Evolutionary conservation across 1,140 invertebrate species (phyloP).

Genomic region (Scylla paramamosain): DNA sequence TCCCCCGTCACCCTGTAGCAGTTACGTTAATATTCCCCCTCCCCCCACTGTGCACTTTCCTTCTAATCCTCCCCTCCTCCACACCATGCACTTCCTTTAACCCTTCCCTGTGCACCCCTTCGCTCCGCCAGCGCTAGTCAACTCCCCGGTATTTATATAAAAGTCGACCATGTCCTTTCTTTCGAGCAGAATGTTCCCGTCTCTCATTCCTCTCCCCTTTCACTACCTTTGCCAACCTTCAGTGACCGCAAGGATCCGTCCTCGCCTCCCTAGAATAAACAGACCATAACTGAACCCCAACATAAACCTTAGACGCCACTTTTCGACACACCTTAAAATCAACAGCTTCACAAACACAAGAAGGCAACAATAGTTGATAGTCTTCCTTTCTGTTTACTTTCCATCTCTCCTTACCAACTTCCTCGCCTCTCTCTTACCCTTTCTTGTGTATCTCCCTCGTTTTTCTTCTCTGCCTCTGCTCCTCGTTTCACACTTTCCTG

Average conservation of each 20-base stretch:
- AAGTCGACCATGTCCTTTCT: background rate
- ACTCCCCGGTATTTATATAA: background rate
- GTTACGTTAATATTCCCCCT: background rate
- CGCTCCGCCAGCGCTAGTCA: background rate
- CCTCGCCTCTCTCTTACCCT: background rate
- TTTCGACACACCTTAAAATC: too few species aligned
- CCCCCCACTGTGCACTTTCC: background rate
- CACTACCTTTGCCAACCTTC: background rate
- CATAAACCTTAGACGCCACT: too few species aligned
- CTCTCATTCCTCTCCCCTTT: background rate
- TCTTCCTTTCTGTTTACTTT: background rate
- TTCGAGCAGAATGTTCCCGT: background rate
- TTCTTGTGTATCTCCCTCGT: background rate
- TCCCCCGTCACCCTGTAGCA: background rate
- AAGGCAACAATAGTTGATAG: too few species aligned
- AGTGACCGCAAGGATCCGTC: background rate
- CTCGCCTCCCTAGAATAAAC: too few species aligned
- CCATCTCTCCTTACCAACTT: background rate
- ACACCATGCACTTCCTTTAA: background rate
- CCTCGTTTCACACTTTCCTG: background rate
- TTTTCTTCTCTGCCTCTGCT: background rate
- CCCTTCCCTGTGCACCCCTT: background rate
- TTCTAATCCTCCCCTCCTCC: background rate
- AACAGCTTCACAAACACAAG: too few species aligned
- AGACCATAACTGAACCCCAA: too few species aligned